Evolutionary conservation across 2,888 invertebrate species (phyloP).

Genomic region (Carterocephalus palaemon): DNA sequence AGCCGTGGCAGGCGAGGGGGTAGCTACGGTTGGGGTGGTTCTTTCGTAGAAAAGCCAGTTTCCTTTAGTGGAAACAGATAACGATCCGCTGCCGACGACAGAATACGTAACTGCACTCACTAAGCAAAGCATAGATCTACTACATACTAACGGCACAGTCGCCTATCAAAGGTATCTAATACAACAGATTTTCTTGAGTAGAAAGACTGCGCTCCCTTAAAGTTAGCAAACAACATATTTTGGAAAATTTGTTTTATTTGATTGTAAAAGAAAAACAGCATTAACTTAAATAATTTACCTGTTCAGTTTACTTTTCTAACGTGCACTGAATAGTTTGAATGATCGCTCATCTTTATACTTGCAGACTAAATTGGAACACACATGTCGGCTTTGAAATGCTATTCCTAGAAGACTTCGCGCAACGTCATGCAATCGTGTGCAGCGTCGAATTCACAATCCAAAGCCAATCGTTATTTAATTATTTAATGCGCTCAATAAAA

Average conservation of each 20-base stretch:
- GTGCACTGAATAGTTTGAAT: too few species aligned
- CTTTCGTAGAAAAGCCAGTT: constrained; percentile 75
- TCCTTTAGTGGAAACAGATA: constrained; percentile 79
- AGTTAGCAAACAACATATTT: constrained; percentile 10
- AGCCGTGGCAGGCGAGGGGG: constrained; percentile 56
- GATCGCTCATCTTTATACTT: constrained; percentile 11
- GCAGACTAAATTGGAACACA: constrained; percentile 14
- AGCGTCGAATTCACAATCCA: constrained; percentile 37
- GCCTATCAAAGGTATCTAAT: constrained; percentile 63
- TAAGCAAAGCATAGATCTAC: constrained; percentile 65
- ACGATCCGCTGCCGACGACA: constrained; percentile 76
- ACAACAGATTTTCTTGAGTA: constrained; percentile 53
- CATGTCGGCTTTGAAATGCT: constrained; percentile 37
- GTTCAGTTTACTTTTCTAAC: too few species aligned
- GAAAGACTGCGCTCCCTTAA: constrained; percentile 46
- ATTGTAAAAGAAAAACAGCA: too few species aligned
- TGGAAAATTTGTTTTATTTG: constrained; percentile 4
- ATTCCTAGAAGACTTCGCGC: constrained; percentile 43
- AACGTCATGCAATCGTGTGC: constrained; percentile 47
- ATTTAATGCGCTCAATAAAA: constrained; percentile 14
- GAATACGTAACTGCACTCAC: constrained; percentile 75
- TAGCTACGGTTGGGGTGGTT: constrained; percentile 64
- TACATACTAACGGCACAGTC: constrained; percentile 55
- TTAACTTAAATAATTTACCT: too few species aligned
- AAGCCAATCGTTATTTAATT: constrained; percentile 16